Percentiles rank a stretch among this genome's conserved stretches.
Evolutionary conservation across 2,888 invertebrate genomes (phyloP).

Genomic region (Dryadula phaetusa): DNA sequence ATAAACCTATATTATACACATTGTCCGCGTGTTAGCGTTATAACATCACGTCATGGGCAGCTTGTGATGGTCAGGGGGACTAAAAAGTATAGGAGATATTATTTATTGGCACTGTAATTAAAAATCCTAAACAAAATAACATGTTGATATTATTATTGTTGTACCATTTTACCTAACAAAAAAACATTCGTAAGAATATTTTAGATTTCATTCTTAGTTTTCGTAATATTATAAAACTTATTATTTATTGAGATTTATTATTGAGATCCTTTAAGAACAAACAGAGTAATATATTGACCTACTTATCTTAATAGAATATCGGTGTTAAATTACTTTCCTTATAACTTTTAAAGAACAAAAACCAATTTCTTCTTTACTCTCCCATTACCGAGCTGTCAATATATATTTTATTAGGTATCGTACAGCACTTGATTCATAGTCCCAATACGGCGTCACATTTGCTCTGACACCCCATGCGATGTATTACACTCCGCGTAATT

Average conservation of each 20-base stretch:
- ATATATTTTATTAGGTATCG: slow-evolving; percentile 17
- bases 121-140: too few species aligned
- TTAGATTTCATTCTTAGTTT: too few species aligned
- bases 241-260: too few species aligned
- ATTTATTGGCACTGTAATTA: too few species aligned
- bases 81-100: too few species aligned
- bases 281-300: neutral
- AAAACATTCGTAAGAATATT: too few species aligned
- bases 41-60: slow-evolving; percentile 5
- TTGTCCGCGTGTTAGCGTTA: slow-evolving; percentile 21
- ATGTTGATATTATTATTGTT: too few species aligned
- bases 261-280: too few species aligned
- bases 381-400: slow-evolving; percentile 7
- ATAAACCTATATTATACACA: slow-evolving; percentile 13
- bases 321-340: neutral
- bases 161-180: too few species aligned
- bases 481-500: slow-evolving; percentile 58
- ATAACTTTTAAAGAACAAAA: neutral
- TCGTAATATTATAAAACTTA: too few species aligned
- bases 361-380: slow-evolving; percentile 10
- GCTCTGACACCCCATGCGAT: slow-evolving; percentile 49
- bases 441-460: slow-evolving; percentile 40
- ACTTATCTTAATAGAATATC: neutral
- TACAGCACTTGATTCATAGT: slow-evolving; percentile 14
- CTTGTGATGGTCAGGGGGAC: too few species aligned